Evolutionary conservation across 2,113 vertebrate species (phyloP).

Genomic region (Melanerpes aurifrons): DNA sequence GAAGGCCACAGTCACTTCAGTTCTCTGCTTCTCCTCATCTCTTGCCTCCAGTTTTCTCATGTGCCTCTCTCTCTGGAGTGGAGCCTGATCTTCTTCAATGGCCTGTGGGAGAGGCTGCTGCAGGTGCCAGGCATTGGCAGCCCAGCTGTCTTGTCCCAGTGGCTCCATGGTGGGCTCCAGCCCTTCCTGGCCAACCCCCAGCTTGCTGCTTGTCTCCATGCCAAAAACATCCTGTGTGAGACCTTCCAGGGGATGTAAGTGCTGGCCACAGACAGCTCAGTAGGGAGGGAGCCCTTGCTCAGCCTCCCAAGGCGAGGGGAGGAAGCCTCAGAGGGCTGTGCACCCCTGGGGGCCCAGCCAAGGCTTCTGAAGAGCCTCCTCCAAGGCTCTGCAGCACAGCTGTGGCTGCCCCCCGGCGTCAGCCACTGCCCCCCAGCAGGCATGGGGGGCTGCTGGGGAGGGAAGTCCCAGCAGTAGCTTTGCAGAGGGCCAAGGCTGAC

Average conservation of each 20-base stretch:
- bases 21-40: background rate
- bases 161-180: background rate
- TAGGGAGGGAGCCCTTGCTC: background rate
- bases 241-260: constrained; percentile 45
- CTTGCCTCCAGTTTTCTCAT: background rate
- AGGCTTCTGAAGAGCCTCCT: background rate
- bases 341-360: background rate
- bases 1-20: background rate
- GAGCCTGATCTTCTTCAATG: constrained; percentile 15
- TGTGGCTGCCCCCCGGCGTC: too few relatives aligned
- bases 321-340: background rate
- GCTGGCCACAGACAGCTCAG: background rate
- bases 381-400: too few relatives aligned
- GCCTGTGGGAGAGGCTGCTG: constrained; percentile 47
- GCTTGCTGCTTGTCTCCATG: constrained; percentile 24
- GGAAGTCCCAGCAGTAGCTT: background rate
- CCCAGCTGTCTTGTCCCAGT: background rate
- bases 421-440: rapidly evolving
- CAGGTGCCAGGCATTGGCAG: background rate
- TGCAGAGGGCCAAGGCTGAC: background rate
- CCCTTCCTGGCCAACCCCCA: background rate
- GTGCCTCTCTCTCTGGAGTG: background rate
- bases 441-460: background rate
- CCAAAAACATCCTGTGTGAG: background rate
- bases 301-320: background rate